Conservation (phyloP, 92 coral and sea anemone species). For the Micromussa lordhowensis region DNA sequence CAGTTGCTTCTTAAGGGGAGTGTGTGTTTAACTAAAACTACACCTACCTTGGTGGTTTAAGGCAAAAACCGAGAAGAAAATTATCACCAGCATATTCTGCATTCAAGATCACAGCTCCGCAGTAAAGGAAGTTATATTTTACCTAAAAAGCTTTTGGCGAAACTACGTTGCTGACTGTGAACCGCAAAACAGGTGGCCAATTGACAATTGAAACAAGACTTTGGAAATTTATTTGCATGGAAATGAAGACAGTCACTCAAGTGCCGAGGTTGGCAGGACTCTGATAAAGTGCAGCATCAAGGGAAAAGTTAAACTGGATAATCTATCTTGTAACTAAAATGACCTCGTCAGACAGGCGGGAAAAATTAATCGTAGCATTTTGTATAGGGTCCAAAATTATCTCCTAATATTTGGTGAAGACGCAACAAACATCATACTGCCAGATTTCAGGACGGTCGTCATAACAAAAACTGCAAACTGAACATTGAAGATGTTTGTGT, state of each 20-base stretch:
- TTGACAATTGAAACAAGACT: neutral
- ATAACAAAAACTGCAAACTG: no score
- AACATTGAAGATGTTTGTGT: no score
- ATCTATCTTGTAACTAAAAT: no score
- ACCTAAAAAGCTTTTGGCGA: neutral
- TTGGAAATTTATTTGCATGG: conserved; percentile 3
- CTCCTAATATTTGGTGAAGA: no score
- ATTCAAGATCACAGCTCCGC: neutral
- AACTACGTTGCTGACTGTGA: conserved; percentile 3
- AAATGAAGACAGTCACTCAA: neutral
- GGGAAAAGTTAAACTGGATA: neutral
- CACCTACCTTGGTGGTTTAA: conserved; percentile 15
- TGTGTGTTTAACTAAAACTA: neutral
- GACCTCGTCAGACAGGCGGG: no score
- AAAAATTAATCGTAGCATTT: no score
- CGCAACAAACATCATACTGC: no score
- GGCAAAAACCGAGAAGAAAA: neutral
- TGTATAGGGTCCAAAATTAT: no score
- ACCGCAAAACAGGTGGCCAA: conserved; percentile 41
- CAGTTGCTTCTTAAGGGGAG: neutral
- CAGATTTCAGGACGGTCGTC: no score
- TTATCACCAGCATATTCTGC: neutral
- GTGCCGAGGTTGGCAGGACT: neutral
- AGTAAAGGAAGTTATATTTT: neutral
- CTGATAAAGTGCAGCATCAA: neutral